These are phyloP conservation scores for Drosophila falleni DNA, from an alignment of 2,888 invertebrate species.

Conservation along the genomic window DNA sequence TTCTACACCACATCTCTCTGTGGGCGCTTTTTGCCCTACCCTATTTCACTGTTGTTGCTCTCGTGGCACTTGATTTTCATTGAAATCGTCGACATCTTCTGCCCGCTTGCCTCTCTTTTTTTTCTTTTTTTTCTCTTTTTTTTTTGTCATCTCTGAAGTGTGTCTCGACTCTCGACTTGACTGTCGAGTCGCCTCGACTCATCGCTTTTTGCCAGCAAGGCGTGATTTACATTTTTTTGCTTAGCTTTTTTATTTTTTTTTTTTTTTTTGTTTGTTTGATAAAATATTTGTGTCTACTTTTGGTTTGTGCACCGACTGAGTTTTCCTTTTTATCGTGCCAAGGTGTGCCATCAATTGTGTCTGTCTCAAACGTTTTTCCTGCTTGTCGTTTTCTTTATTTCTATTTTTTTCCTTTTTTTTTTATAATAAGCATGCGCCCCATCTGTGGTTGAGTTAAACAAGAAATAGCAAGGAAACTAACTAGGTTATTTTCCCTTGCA, in stretches of 20 bases:
- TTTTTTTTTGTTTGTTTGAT: slow-evolving; percentile 44
- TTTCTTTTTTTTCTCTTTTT: neutral
- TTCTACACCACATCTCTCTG: slow-evolving; percentile 31
- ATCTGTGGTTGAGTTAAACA: slow-evolving; percentile 32
- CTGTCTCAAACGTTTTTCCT: slow-evolving; percentile 51
- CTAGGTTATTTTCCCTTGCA: slow-evolving; percentile 46
- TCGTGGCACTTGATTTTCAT: slow-evolving; percentile 79
- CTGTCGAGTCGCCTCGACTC: slow-evolving; percentile 30
- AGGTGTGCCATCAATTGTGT: slow-evolving; percentile 81
- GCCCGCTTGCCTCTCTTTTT: slow-evolving; percentile 28
- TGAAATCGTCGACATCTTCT: slow-evolving; percentile 47
- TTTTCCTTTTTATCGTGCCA: slow-evolving; percentile 82
- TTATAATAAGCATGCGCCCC: slow-evolving; percentile 44
- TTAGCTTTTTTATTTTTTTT: slow-evolving; percentile 25
- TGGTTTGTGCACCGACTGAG: slow-evolving; percentile 73
- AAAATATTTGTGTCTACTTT: slow-evolving; percentile 71
- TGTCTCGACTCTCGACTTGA: slow-evolving; percentile 59
- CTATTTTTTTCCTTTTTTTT: slow-evolving; percentile 27
- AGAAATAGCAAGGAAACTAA: slow-evolving; percentile 59
- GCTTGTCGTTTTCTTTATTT: slow-evolving; percentile 42
- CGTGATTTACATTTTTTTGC: slow-evolving; percentile 71
- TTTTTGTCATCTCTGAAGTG: slow-evolving; percentile 79
- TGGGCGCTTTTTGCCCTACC: slow-evolving; percentile 73
- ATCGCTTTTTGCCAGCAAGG: slow-evolving; percentile 49
- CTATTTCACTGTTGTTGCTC: slow-evolving; percentile 50